Conservation (phyloP, 2,797 vertebrate genomes). For the Lateolabrax maculatus region DNA sequence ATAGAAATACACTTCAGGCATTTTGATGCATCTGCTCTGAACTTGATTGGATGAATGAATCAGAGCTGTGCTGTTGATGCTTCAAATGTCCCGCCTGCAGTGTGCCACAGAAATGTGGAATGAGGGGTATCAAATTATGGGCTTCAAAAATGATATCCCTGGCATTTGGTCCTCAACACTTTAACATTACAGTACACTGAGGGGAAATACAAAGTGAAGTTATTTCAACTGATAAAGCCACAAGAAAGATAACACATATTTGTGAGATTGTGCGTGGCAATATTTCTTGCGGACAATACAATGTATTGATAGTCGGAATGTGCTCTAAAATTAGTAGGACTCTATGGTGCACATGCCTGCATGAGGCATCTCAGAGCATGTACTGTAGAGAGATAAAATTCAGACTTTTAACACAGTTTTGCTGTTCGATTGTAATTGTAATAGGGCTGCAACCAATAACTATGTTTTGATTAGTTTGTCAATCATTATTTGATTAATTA, state of each 20-base stretch:
- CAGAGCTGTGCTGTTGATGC: neutral
- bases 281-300: neutral
- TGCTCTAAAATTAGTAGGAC: neutral
- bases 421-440: neutral
- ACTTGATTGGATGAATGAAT: constrained; percentile 33
- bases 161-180: constrained; percentile 8
- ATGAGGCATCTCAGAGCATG: constrained; percentile 2
- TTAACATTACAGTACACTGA: constrained; percentile 25
- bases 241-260: neutral
- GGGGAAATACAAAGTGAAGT: constrained; percentile 25
- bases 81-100: constrained; percentile 4
- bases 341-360: neutral
- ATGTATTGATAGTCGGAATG: constrained; percentile 6
- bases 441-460: neutral
- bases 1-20: constrained; percentile 15
- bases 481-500: neutral
- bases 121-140: constrained; percentile 1
- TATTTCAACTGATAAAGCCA: constrained; percentile 29
- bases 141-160: neutral
- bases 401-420: neutral
- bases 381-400: neutral
- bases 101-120: neutral
- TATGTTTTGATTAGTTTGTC: neutral
- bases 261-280: neutral
- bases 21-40: constrained; percentile 12